phyloP scores from a whole-genome alignment of 92 coral and sea anemone species.

The Micromussa lordhowensis region DNA sequence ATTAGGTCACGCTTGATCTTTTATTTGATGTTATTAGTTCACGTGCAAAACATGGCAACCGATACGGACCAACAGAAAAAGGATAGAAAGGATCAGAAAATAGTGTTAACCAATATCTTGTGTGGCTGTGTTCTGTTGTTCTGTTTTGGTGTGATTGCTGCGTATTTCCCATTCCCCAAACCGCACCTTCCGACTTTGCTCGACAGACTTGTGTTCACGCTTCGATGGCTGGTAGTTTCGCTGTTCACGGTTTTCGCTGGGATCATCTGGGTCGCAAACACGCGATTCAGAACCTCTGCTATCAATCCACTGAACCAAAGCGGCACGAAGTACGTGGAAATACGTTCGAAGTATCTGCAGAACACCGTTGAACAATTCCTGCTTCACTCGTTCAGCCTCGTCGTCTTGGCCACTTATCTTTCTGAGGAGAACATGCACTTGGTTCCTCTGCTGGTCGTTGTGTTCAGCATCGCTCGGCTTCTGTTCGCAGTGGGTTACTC shows the following conservation, averaged over 20 bases:
- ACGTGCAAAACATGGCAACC: slow-evolving; percentile 7
- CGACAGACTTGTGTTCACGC: slow-evolving; percentile 59
- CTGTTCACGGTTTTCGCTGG: slow-evolving; percentile 57
- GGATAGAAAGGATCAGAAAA: slow-evolving; percentile 14
- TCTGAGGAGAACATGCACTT: slow-evolving; percentile 54
- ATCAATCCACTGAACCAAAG: slow-evolving; percentile 57
- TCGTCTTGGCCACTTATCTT: slow-evolving; percentile 60
- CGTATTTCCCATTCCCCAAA: slow-evolving; percentile 23
- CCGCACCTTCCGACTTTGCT: slow-evolving; percentile 50
- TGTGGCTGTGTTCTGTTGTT: not conserved
- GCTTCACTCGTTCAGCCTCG: slow-evolving; percentile 53
- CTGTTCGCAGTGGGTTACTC: slow-evolving; percentile 61
- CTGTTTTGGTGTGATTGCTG: not conserved
- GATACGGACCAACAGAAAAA: slow-evolving; percentile 17
- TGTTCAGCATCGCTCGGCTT: slow-evolving; percentile 57
- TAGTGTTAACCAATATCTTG: not conserved
- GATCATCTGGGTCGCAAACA: slow-evolving; percentile 45
- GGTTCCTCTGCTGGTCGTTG: slow-evolving; percentile 49
- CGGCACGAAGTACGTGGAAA: slow-evolving; percentile 34
- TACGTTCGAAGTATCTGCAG: slow-evolving; percentile 47
- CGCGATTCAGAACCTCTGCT: slow-evolving; percentile 56
- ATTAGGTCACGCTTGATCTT: too few relatives aligned
- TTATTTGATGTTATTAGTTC: too few relatives aligned
- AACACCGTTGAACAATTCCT: slow-evolving; percentile 77
- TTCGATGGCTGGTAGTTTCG: slow-evolving; percentile 57